Percentiles rank a stretch among this genome's conserved stretches.
phyloP scores from a whole-genome alignment of 2,888 invertebrate species.

The Homarus gammarus region DNA sequence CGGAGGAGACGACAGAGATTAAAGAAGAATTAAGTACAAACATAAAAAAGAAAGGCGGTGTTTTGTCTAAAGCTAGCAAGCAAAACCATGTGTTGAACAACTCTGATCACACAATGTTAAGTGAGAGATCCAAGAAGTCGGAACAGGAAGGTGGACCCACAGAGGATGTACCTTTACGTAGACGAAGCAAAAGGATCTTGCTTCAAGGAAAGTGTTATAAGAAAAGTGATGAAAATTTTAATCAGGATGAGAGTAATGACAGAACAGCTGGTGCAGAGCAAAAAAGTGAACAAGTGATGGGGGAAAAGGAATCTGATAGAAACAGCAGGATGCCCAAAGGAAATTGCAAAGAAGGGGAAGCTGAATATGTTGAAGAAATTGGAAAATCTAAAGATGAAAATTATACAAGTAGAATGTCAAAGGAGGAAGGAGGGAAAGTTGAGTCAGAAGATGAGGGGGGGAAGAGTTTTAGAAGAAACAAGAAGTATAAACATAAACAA shows the following conservation, averaged over 20 bases:
- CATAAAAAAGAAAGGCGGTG: not conserved
- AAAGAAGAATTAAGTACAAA: not conserved
- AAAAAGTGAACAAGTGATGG: not conserved
- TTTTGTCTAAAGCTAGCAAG: not conserved
- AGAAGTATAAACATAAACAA: not conserved
- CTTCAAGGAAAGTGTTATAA: not conserved
- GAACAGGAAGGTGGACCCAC: not conserved
- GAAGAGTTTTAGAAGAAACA: not conserved
- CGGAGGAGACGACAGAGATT: not conserved
- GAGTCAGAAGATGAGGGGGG: not conserved
- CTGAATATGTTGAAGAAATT: not conserved
- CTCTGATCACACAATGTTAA: not conserved
- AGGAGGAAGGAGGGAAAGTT: not conserved
- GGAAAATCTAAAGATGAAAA: not conserved
- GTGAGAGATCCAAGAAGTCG: not conserved
- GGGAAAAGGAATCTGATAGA: not conserved
- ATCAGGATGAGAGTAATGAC: not conserved
- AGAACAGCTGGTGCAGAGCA: not conserved
- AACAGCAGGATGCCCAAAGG: not conserved
- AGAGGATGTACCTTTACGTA: not conserved
- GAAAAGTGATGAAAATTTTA: not conserved
- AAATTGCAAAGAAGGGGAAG: not conserved
- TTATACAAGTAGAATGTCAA: not conserved
- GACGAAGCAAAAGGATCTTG: not conserved
- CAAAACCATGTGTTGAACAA: not conserved